Evolutionary conservation across 92 coral and sea anemone species (phyloP).

Genomic region (Siderastrea siderea): DNA sequence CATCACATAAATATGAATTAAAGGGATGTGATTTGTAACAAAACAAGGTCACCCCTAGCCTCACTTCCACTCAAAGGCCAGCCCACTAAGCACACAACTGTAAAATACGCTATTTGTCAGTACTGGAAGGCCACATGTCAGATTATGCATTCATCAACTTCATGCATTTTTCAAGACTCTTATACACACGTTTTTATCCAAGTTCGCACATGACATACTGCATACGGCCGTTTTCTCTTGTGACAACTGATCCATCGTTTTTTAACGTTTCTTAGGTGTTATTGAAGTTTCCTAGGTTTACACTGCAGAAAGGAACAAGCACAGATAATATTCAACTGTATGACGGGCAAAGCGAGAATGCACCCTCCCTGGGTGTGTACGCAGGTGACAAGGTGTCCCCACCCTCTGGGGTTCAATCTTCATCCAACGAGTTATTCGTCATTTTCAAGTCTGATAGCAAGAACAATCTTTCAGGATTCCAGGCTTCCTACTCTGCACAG

Average conservation of each 20-base stretch:
- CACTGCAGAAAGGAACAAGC: slow-evolving; percentile 19
- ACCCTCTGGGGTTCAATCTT: slow-evolving; percentile 42
- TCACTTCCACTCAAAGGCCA: too few relatives aligned
- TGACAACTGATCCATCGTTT: neutral
- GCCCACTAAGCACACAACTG: too few relatives aligned
- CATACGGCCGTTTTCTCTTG: too few relatives aligned
- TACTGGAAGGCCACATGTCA: too few relatives aligned
- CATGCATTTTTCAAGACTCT: too few relatives aligned
- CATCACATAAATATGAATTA: too few relatives aligned
- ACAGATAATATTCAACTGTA: slow-evolving; percentile 41
- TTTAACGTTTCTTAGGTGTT: slow-evolving; percentile 1
- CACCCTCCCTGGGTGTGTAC: slow-evolving; percentile 46
- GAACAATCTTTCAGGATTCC: slow-evolving; percentile 48
- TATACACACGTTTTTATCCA: too few relatives aligned
- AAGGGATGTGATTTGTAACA: too few relatives aligned
- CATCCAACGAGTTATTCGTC: slow-evolving; percentile 60
- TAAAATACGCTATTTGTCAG: too few relatives aligned
- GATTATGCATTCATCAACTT: too few relatives aligned
- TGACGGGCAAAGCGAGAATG: slow-evolving; percentile 55
- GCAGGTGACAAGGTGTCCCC: slow-evolving; percentile 44
- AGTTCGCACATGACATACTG: too few relatives aligned
- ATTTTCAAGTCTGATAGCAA: slow-evolving; percentile 54
- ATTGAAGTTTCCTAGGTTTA: slow-evolving; percentile 24
- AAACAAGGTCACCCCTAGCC: too few relatives aligned
- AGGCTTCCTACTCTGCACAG: slow-evolving; percentile 40